These are phyloP conservation scores for Ceratina australensis DNA, from an alignment of 1,140 invertebrate genomes.

Conservation along the genomic window DNA sequence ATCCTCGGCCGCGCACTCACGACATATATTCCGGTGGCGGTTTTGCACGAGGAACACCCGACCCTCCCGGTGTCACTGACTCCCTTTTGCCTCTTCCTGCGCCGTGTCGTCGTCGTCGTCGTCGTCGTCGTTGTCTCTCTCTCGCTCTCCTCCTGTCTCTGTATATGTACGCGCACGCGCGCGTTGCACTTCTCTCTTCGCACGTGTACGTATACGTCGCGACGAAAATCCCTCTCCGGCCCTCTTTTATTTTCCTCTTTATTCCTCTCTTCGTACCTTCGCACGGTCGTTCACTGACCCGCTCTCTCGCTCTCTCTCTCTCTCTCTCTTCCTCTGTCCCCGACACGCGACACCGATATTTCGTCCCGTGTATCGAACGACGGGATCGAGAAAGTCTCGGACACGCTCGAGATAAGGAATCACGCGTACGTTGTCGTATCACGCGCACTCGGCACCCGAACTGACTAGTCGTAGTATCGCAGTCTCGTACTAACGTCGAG, in stretches of 20 bases:
- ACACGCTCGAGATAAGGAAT: neutral
- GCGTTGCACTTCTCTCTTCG: conserved; percentile 56
- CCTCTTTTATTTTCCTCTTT: conserved; percentile 32
- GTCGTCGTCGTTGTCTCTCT: too few species aligned
- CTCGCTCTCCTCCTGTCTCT: neutral
- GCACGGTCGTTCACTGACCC: conserved; percentile 62
- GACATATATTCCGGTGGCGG: conserved; percentile 62
- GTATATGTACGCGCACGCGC: conserved; percentile 52
- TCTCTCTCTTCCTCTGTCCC: conserved; percentile 32
- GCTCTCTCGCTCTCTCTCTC: conserved; percentile 34
- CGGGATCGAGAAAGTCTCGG: neutral
- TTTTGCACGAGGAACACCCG: conserved; percentile 58
- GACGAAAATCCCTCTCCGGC: conserved; percentile 39
- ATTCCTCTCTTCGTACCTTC: conserved; percentile 52
- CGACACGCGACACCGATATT: conserved; percentile 21
- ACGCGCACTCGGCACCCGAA: conserved; percentile 12
- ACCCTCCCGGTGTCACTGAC: conserved; percentile 59
- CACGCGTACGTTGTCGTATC: conserved; percentile 20
- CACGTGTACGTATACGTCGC: conserved; percentile 47
- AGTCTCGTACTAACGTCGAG: conserved; percentile 34
- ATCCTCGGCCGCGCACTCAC: conserved; percentile 45
- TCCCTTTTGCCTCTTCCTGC: conserved; percentile 50
- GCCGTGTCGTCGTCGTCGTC: conserved; percentile 43
- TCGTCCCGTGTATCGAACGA: neutral
- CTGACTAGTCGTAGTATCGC: conserved; percentile 19